Percentiles rank a stretch among this genome's conserved stretches.
These are phyloP conservation scores for Clitarchus hookeri DNA, from an alignment of 2,888 invertebrate genomes.

Conservation along the genomic window DNA sequence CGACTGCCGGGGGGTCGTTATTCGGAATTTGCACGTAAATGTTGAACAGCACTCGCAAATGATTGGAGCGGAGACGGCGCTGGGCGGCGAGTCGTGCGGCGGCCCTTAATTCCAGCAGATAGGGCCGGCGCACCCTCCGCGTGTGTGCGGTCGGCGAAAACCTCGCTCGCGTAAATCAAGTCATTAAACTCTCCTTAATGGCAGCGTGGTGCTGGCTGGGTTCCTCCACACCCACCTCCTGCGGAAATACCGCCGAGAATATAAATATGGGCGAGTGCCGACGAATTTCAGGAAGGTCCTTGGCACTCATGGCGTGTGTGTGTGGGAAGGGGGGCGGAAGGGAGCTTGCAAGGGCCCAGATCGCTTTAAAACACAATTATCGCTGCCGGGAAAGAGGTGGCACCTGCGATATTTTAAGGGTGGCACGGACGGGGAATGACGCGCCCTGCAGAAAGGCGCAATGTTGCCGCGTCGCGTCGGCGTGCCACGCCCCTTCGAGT, in stretches of 20 bases:
- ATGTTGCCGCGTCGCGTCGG: too few relatives aligned
- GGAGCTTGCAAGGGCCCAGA: neutral
- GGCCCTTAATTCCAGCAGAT: too few relatives aligned
- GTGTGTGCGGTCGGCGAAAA: too few relatives aligned
- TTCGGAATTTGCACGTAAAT: too few relatives aligned
- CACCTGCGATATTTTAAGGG: neutral
- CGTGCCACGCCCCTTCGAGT: too few relatives aligned
- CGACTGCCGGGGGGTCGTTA: too few relatives aligned
- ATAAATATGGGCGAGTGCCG: neutral
- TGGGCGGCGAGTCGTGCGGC: too few relatives aligned
- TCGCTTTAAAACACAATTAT: conserved; percentile 6
- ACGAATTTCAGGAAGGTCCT: neutral
- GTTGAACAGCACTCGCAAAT: too few relatives aligned
- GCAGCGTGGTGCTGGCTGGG: neutral
- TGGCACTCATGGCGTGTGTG: neutral
- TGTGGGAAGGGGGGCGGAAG: neutral
- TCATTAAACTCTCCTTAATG: neutral
- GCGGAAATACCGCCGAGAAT: neutral
- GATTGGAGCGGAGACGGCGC: too few relatives aligned
- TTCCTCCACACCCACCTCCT: neutral
- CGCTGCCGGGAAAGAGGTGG: neutral
- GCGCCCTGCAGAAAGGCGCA: too few relatives aligned
- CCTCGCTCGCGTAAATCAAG: neutral
- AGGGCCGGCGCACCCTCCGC: too few relatives aligned
- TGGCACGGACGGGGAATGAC: too few relatives aligned